Conservation (phyloP, 37 sponge, comb jelly and placozoan species). For the Dysidea cf. avara region DNA sequence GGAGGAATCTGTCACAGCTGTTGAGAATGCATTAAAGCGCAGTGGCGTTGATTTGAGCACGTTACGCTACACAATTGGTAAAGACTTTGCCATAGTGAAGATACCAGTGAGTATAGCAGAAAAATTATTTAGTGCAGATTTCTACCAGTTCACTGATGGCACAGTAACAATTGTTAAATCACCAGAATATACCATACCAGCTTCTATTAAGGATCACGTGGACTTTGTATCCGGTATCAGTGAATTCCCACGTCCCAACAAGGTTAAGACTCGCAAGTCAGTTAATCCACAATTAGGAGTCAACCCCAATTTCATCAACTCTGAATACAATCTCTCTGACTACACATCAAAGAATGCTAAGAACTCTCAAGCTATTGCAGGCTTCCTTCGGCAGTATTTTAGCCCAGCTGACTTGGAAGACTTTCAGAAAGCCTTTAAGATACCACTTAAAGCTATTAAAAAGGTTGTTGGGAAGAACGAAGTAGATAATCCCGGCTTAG, state of each 20-base stretch:
- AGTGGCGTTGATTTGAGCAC: constrained; percentile 3
- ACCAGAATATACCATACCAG: constrained; percentile 26
- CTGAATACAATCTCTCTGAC: constrained; percentile 69
- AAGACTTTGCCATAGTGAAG: constrained; percentile 56
- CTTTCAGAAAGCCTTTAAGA: constrained; percentile 69
- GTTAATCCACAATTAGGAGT: neutral
- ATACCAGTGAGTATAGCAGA: constrained; percentile 40
- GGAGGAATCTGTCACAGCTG: constrained; percentile 47
- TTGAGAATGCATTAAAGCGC: constrained; percentile 14
- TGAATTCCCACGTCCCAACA: constrained; percentile 39
- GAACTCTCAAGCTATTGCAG: constrained; percentile 87
- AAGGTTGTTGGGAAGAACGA: constrained; percentile 62
- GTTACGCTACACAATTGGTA: constrained; percentile 55
- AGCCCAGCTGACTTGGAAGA: constrained; percentile 63
- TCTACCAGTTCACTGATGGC: constrained; percentile 18
- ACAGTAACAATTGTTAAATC: constrained; percentile 18
- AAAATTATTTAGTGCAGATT: constrained; percentile 38
- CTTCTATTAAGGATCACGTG: constrained; percentile 24
- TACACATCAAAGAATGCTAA: constrained; percentile 46
- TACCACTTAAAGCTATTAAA: constrained; percentile 44
- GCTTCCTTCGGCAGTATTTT: constrained; percentile 85
- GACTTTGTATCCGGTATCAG: constrained; percentile 72
- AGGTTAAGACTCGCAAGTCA: neutral
- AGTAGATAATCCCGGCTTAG: constrained; percentile 57
- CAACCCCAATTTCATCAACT: constrained; percentile 58